A percentile compares a stretch with the other conserved stretches of the same genome.
Conservation (phyloP, 2,113 vertebrate species). For the Corythoichthys haematopterus region DNA sequence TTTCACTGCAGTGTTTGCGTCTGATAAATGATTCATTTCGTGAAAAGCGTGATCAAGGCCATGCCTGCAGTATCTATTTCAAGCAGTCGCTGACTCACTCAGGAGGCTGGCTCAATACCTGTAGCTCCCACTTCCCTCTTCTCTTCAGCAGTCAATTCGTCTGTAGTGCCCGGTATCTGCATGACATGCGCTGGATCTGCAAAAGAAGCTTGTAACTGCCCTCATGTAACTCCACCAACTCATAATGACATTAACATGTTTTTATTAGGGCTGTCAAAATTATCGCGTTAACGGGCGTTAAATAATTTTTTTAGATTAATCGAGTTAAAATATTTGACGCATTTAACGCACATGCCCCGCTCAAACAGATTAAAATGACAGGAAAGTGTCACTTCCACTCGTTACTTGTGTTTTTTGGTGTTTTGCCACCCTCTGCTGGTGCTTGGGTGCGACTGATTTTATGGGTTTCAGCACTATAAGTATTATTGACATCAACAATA, state of each 20-base stretch:
- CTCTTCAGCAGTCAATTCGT: constrained; percentile 44
- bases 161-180: constrained; percentile 22
- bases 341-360: too few species aligned
- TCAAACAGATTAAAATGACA: too few species aligned
- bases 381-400: too few species aligned
- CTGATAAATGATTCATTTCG: constrained; percentile 71
- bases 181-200: constrained; percentile 17
- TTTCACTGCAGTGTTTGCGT: constrained; percentile 55
- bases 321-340: too few species aligned
- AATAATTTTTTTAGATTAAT: too few species aligned
- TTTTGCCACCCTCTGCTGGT: too few species aligned
- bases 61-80: constrained; percentile 65
- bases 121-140: constrained; percentile 29
- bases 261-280: not conserved
- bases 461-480: too few species aligned
- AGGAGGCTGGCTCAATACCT: constrained; percentile 53
- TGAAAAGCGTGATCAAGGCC: constrained; percentile 63
- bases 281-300: too few species aligned
- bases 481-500: too few species aligned
- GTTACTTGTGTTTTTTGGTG: too few species aligned
- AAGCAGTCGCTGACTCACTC: constrained; percentile 64
- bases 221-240: not conserved
- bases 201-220: not conserved
- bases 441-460: too few species aligned
- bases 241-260: not conserved